Evolutionary conservation across 2,797 vertebrate species (phyloP), one percentile per base, ranked within the genome.

Genomic region (Nasua narica): DNA sequence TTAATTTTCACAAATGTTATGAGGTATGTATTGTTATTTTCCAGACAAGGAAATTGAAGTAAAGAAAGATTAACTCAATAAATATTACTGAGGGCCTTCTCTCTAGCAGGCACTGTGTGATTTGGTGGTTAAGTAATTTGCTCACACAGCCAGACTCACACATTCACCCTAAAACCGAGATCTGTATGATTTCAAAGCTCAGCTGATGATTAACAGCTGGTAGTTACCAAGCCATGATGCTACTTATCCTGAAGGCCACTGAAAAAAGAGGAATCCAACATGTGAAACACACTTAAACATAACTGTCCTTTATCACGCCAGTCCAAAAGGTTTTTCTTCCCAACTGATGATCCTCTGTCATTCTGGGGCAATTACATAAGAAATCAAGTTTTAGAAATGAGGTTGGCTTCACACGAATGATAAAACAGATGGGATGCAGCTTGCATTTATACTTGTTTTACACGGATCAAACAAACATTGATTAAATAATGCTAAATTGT

Each of bases 401-500:
- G 92, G 86, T 35, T 97, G 96, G 90, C 92, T 97, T 96, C 96
- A 95, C 93, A 95, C 79, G 94, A 90, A 54, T 97, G 94, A 97
- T 72, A 92, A 97, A 94, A 87, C 95, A 97, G 96, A 97, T 94
- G 96, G 95, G 93, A 81, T 29, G 23, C 40, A 85, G 81, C 94
- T 97, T 96, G 95, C 92, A 91, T 90, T 98, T 82, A 91, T 89
- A 94, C 76, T 96, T 14, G 3, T 95, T 98, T 96, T 90, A 94
- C 70, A 90, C 4, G 25, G 95, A 97, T 97, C 96, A 98, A 95
- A 92, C 87, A 96, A 95, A 96, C 87, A 97, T 91, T 95, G 98
- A 98, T 97, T 97, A 96, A 98, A 97, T 95, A 98, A 96, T 95
- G 90, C 90, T 96, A 95, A 97, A 94, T 88, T 94, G 85, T 96